Evolutionary conservation across 1,140 invertebrate species (phyloP).

Genomic region (Drosophila albomicans): DNA sequence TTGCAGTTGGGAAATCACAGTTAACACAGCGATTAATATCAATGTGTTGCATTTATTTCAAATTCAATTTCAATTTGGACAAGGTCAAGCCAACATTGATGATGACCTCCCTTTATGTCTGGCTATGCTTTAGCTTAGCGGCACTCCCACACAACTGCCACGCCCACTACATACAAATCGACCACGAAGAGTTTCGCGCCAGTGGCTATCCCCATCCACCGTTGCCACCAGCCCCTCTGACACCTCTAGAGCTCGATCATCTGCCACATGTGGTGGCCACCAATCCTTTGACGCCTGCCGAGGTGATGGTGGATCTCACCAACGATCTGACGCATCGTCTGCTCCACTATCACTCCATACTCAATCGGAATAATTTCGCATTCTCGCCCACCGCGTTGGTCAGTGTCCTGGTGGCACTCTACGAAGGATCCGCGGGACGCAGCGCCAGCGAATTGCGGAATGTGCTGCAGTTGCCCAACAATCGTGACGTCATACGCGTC

Average conservation of each 20-base stretch:
- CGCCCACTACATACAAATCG: slow-evolving; percentile 78
- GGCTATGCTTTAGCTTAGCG: slow-evolving; percentile 10
- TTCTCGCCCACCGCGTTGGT: slow-evolving; percentile 92
- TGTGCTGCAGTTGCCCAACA: slow-evolving; percentile 88
- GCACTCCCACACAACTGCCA: slow-evolving; percentile 5
- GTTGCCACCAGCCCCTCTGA: slow-evolving; percentile 61
- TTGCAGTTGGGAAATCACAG: slow-evolving; percentile 47
- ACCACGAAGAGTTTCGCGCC: slow-evolving; percentile 76
- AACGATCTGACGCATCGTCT: slow-evolving; percentile 90
- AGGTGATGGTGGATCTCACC: slow-evolving; percentile 91
- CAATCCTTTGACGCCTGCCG: slow-evolving; percentile 86
- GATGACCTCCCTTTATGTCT: slow-evolving; percentile 28
- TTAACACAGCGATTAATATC: slow-evolving; percentile 61
- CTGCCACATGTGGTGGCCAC: slow-evolving; percentile 59
- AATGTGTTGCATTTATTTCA: slow-evolving; percentile 67
- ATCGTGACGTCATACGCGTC: slow-evolving; percentile 89
- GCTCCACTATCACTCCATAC: slow-evolving; percentile 88
- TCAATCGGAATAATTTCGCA: slow-evolving; percentile 92
- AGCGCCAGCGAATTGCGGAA: slow-evolving; percentile 89
- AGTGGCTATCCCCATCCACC: slow-evolving; percentile 72
- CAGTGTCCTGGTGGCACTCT: slow-evolving; percentile 91
- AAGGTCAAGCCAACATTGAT: slow-evolving; percentile 60
- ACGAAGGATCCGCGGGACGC: slow-evolving; percentile 90
- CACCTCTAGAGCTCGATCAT: slow-evolving; percentile 60
- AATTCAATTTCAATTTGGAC: slow-evolving; percentile 43